Conservation (phyloP, 2,113 vertebrate species). For the Psittacula cyanocephala region DNA sequence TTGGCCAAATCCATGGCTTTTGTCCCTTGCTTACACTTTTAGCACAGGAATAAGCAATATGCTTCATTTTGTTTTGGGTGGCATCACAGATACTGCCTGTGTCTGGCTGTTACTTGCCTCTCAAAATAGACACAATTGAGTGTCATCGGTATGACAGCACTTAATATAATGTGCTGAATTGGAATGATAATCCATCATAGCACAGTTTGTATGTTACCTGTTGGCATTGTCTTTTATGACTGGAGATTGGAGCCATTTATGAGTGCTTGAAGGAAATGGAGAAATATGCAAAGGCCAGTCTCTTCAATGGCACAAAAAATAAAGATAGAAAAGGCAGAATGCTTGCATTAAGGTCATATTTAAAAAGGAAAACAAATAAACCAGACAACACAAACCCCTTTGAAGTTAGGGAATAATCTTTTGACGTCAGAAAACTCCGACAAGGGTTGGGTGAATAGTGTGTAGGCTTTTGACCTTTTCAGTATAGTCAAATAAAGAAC, state of each 20-base stretch:
- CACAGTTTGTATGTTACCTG: slow-evolving; percentile 49
- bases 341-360: not conserved
- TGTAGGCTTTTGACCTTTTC: slow-evolving; percentile 10
- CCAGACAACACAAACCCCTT: not conserved
- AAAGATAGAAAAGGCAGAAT: not conserved
- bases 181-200: slow-evolving; percentile 27
- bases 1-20: not conserved
- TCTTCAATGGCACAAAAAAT: not conserved
- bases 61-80: not conserved
- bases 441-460: not conserved
- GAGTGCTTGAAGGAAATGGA: slow-evolving; percentile 12
- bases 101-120: not conserved
- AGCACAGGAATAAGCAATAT: not conserved
- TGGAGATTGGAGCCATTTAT: not conserved
- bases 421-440: slow-evolving; percentile 1
- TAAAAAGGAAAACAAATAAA: not conserved
- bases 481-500: not conserved
- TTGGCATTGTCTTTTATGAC: not conserved
- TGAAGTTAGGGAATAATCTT: slow-evolving; percentile 2
- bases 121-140: not conserved
- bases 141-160: not conserved
- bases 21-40: not conserved
- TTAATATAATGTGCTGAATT: not conserved
- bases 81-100: not conserved
- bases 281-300: not conserved